phyloP scores from a whole-genome alignment of 2,888 invertebrate species.

The Agrypnus murinus region DNA sequence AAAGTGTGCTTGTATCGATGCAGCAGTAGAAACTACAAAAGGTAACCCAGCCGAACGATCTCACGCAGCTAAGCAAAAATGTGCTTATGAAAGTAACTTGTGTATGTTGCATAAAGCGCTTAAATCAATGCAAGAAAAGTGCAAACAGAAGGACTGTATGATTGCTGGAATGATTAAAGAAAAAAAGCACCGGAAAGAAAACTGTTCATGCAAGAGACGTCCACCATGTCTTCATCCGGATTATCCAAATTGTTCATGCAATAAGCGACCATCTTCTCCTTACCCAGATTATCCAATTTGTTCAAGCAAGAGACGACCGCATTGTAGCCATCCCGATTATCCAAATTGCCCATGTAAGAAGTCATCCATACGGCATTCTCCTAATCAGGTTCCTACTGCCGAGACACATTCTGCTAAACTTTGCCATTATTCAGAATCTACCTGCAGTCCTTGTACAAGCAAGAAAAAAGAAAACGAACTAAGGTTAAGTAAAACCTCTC shows the following conservation, averaged over 20 bases:
- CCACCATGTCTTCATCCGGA: slow-evolving; percentile 29
- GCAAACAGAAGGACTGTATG: slow-evolving; percentile 66
- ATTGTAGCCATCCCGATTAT: slow-evolving; percentile 10
- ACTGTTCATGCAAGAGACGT: too few species aligned
- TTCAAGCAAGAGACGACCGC: background rate
- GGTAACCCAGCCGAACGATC: too few species aligned
- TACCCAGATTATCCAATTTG: slow-evolving; percentile 24
- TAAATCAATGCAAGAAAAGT: slow-evolving; percentile 63
- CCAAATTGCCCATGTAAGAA: slow-evolving; percentile 24
- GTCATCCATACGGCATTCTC: too few species aligned
- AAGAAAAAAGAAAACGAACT: too few species aligned
- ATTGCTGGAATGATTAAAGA: slow-evolving; percentile 66
- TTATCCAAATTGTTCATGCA: slow-evolving; percentile 21
- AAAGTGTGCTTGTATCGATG: slow-evolving; percentile 9
- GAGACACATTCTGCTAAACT: too few species aligned
- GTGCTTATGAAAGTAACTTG: slow-evolving; percentile 50
- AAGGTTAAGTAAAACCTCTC: too few species aligned
- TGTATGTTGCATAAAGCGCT: slow-evolving; percentile 64
- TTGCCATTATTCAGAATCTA: too few species aligned
- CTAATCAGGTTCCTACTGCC: too few species aligned
- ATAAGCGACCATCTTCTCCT: too few species aligned
- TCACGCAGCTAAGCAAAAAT: background rate
- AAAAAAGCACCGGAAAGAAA: too few species aligned
- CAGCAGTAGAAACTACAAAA: background rate
- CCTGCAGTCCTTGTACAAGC: too few species aligned